phyloP scores from a whole-genome alignment of 2,113 vertebrate genomes.

The Opisthocomus hoazin region DNA sequence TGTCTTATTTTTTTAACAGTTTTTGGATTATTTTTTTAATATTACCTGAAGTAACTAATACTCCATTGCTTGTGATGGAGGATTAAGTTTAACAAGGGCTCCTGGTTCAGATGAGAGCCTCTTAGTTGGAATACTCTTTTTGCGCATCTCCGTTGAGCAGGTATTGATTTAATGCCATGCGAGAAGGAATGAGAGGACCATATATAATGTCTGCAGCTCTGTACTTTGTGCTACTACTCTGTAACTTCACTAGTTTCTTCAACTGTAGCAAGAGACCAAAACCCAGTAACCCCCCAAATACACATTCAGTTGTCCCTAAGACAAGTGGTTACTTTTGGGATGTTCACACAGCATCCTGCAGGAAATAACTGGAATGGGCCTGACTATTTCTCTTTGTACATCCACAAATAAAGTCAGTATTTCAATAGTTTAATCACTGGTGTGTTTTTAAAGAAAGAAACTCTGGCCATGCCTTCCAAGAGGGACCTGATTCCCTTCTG shows the following conservation, averaged over 20 bases:
- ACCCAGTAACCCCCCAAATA: neutral
- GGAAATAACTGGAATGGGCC: neutral
- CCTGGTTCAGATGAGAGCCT: neutral
- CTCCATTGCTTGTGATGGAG: neutral
- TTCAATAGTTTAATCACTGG: neutral
- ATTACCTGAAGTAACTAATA: neutral
- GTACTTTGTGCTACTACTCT: neutral
- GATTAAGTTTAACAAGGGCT: neutral
- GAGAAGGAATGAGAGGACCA: fast-evolving
- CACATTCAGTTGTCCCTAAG: fast-evolving
- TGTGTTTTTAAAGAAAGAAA: neutral
- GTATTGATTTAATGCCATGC: neutral
- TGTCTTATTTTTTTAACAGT: neutral
- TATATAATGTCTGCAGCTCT: neutral
- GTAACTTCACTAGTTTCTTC: neutral
- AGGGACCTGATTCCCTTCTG: neutral
- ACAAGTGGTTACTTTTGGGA: neutral
- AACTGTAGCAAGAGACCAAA: neutral
- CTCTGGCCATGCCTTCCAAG: neutral
- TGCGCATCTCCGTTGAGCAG: neutral
- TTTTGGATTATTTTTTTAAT: neutral
- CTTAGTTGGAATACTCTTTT: neutral
- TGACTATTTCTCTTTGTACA: neutral
- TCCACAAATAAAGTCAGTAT: neutral
- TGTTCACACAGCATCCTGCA: neutral